These are phyloP conservation scores for Chelonus formosanus DNA, from an alignment of 2,888 invertebrate species.

Conservation along the genomic window DNA sequence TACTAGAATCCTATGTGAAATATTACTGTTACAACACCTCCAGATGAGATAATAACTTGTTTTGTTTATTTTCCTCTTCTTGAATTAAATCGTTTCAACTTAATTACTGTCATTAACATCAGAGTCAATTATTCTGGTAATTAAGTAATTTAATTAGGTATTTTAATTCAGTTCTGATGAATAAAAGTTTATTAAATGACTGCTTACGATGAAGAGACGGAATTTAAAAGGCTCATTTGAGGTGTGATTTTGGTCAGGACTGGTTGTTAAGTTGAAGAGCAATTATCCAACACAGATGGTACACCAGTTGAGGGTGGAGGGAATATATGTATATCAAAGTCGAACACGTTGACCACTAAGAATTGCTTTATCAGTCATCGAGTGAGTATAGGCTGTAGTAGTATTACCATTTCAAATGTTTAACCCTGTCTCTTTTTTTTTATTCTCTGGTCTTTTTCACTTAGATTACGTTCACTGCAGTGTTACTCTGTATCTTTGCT, in stretches of 20 bases:
- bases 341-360: conserved; percentile 43
- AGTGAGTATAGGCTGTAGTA: conserved; percentile 37
- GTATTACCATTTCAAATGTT: conserved; percentile 60
- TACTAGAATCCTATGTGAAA: conserved; percentile 27
- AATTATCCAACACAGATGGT: conserved; percentile 20
- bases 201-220: no score
- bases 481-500: neutral
- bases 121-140: no score
- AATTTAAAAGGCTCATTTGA: neutral
- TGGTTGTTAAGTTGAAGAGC: conserved; percentile 32
- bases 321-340: conserved; percentile 20
- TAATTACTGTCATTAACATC: no score
- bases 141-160: no score
- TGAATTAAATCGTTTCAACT: no score
- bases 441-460: conserved; percentile 44
- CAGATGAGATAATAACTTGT: no score
- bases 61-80: no score
- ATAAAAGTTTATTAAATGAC: neutral
- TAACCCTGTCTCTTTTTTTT: conserved; percentile 49
- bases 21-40: conserved; percentile 15
- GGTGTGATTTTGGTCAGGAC: conserved; percentile 3
- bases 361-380: conserved; percentile 56
- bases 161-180: no score
- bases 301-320: conserved; percentile 25
- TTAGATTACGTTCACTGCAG: conserved; percentile 11